These are phyloP conservation scores for Aldrovandia affinis DNA, from an alignment of 2,797 vertebrate species.

Conservation along the genomic window DNA sequence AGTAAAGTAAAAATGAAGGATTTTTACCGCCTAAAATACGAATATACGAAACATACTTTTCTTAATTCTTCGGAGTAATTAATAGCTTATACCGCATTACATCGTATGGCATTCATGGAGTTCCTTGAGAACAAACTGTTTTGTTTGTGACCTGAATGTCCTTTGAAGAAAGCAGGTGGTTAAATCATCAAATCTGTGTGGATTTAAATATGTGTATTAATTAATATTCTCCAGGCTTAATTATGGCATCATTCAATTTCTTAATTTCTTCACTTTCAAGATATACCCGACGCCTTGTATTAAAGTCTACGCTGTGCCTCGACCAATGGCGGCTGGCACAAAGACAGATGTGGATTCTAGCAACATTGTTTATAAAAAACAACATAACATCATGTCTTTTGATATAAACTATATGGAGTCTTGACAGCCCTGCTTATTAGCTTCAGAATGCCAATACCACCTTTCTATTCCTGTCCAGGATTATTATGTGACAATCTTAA, in stretches of 20 bases:
- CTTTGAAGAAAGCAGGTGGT: too few relatives aligned
- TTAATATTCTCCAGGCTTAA: too few relatives aligned
- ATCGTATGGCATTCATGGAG: neutral
- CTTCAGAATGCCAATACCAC: neutral
- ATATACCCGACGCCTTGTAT: neutral
- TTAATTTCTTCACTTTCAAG: neutral
- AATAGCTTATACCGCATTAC: neutral
- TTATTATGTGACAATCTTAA: neutral
- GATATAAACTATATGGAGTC: neutral
- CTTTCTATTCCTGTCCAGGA: neutral
- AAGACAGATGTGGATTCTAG: neutral
- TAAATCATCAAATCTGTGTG: too few relatives aligned
- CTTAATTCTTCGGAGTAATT: too few relatives aligned
- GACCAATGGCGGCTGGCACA: neutral
- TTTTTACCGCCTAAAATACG: too few relatives aligned
- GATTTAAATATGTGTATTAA: slow-evolving; percentile 1
- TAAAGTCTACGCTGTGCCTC: neutral
- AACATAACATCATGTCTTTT: too few relatives aligned
- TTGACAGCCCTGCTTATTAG: neutral
- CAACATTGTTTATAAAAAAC: too few relatives aligned
- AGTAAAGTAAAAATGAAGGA: too few relatives aligned
- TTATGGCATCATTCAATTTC: neutral
- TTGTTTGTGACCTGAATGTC: too few relatives aligned
- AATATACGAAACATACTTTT: too few relatives aligned
- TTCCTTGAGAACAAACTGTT: too few relatives aligned